phyloP scores from a whole-genome alignment of 2,888 invertebrate genomes.

The Protophormia terraenovae region DNA sequence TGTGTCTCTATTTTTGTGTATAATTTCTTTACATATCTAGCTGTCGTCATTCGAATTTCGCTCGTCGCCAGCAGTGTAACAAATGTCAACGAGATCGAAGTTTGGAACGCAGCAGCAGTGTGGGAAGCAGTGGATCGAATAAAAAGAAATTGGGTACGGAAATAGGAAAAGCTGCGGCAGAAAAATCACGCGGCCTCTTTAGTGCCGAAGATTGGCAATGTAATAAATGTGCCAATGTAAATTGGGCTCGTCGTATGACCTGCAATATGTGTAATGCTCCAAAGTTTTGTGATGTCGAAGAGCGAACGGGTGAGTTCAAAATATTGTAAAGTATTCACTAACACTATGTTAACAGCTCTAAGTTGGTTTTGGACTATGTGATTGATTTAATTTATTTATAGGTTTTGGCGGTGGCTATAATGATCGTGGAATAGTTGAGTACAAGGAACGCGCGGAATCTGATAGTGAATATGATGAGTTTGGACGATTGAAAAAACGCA shows the following conservation, averaged over 20 bases:
- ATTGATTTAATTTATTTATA: slow-evolving; percentile 59
- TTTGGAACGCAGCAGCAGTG: slow-evolving; percentile 71
- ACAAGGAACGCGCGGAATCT: slow-evolving; percentile 92
- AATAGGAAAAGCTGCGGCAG: slow-evolving; percentile 98
- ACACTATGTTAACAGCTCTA: no score
- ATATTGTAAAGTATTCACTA: no score
- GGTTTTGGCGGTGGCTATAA: slow-evolving; percentile 96
- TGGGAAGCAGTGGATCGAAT: slow-evolving; percentile 73
- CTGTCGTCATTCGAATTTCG: slow-evolving; percentile 97
- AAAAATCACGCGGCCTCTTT: slow-evolving; percentile 91
- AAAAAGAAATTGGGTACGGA: slow-evolving; percentile 94
- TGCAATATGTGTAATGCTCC: slow-evolving; percentile 99
- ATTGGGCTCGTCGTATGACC: slow-evolving; percentile 93
- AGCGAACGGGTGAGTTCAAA: slow-evolving; percentile 83
- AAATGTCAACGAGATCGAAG: slow-evolving; percentile 84
- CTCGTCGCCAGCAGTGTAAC: slow-evolving; percentile 93
- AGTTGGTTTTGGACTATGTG: background rate
- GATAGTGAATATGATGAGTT: slow-evolving; percentile 99
- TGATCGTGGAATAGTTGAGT: slow-evolving; percentile 97
- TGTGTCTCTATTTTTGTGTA: slow-evolving; percentile 59
- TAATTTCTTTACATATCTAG: slow-evolving; percentile 72
- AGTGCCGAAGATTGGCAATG: slow-evolving; percentile 99
- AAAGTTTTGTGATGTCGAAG: slow-evolving; percentile 96
- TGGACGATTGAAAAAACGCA: slow-evolving; percentile 85
- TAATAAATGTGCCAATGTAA: slow-evolving; percentile 99